These are phyloP conservation scores for Virgularia gustaviana DNA, from an alignment of 92 coral and sea anemone species.

Conservation along the genomic window DNA sequence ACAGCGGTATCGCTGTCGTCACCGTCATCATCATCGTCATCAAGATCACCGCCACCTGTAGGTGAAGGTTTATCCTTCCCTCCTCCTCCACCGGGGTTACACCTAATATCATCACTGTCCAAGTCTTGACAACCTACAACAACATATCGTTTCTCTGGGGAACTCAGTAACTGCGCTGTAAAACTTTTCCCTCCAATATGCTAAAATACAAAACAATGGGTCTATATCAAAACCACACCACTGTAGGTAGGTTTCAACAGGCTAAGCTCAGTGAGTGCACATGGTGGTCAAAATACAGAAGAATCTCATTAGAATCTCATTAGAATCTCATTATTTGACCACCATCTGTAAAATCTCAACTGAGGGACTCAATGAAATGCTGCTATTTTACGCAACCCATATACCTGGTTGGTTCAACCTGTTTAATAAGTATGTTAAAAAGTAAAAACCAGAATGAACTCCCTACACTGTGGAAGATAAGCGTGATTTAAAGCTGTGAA, in stretches of 20 bases:
- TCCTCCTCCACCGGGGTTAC: background rate
- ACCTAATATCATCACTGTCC: background rate
- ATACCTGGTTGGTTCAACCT: too few species aligned
- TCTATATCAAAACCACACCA: background rate
- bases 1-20: slow-evolving; percentile 6
- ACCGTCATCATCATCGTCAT: slow-evolving; percentile 16
- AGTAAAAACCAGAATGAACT: too few species aligned
- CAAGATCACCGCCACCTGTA: background rate
- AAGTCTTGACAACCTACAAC: background rate
- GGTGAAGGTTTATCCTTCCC: background rate
- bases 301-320: too few species aligned
- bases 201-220: background rate
- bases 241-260: background rate
- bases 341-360: too few species aligned
- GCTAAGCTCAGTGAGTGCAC: background rate
- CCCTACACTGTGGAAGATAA: too few species aligned
- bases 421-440: too few species aligned
- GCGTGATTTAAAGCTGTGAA: too few species aligned
- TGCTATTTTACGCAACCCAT: too few species aligned
- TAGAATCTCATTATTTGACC: too few species aligned
- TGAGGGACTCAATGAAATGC: background rate
- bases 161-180: background rate
- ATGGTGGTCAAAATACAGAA: too few species aligned
- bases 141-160: slow-evolving; percentile 1
- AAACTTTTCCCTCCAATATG: slow-evolving; percentile 3